These are phyloP conservation scores for Colaptes auratus DNA, from an alignment of 2,113 vertebrate genomes.

Conservation along the genomic window DNA sequence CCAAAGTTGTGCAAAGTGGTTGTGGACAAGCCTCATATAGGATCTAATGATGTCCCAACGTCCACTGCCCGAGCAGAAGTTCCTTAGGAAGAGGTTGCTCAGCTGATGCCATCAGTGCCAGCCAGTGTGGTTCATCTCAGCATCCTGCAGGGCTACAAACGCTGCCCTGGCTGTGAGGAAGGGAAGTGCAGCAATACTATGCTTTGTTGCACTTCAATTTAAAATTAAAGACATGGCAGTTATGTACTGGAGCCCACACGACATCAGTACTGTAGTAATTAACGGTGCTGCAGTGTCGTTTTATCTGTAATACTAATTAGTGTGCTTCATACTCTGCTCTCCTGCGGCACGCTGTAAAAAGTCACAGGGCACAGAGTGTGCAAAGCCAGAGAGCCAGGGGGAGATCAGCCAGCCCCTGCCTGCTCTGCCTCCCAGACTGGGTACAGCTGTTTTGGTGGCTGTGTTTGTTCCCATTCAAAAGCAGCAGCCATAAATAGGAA, in stretches of 20 bases:
- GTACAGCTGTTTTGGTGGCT: background rate
- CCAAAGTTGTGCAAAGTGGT: background rate
- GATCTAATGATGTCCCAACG: constrained; percentile 17
- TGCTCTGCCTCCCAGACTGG: background rate
- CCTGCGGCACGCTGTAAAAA: constrained; percentile 62
- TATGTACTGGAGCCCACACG: constrained; percentile 70
- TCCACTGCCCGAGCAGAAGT: background rate
- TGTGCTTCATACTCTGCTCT: constrained; percentile 66
- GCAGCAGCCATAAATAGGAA: background rate
- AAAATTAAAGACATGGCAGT: constrained; percentile 76
- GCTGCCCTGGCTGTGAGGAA: constrained; percentile 71
- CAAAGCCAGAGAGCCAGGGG: background rate
- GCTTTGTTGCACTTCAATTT: constrained; percentile 80
- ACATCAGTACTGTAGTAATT: constrained; percentile 74
- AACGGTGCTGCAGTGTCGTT: constrained; percentile 65
- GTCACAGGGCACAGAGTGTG: constrained; percentile 39
- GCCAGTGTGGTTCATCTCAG: background rate
- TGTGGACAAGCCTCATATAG: background rate
- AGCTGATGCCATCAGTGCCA: background rate
- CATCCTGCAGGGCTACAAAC: background rate
- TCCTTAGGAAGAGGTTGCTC: background rate
- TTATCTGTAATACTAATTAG: constrained; percentile 74
- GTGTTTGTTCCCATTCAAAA: constrained; percentile 29
- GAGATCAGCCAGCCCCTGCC: background rate
- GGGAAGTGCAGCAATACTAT: constrained; percentile 68